Evolutionary conservation across 2,888 invertebrate species (phyloP).

Genomic region (Thyatira batis): DNA sequence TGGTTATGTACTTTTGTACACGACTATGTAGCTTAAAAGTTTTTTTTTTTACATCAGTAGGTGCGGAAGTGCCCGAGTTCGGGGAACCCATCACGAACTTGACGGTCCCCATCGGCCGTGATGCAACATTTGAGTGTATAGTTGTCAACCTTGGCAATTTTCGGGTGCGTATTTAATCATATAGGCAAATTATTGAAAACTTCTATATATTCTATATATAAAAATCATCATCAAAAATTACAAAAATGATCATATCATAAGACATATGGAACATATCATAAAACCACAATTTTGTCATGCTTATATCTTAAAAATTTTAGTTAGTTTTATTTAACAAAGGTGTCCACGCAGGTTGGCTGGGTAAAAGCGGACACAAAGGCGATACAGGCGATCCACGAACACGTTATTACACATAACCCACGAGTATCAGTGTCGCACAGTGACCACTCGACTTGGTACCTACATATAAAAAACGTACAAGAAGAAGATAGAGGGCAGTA

Average conservation of each 20-base stretch:
- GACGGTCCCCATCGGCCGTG: conserved; percentile 92
- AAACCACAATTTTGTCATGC: no score
- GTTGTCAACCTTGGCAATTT: conserved; percentile 94
- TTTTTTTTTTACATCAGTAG: conserved; percentile 72
- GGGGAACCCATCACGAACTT: conserved; percentile 92
- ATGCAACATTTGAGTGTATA: conserved; percentile 94
- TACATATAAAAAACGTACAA: conserved; percentile 90
- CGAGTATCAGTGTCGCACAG: conserved; percentile 89
- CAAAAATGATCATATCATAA: no score
- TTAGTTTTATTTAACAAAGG: no score
- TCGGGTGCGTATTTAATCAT: conserved; percentile 85
- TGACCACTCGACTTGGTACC: conserved; percentile 91
- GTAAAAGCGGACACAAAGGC: conserved; percentile 93
- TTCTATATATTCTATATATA: no score
- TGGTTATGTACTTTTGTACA: no score
- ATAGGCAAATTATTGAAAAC: no score
- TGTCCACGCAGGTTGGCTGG: conserved; percentile 87
- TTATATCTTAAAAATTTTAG: background rate
- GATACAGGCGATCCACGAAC: conserved; percentile 92
- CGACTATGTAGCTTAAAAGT: background rate
- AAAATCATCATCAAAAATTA: no score
- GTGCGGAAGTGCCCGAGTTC: conserved; percentile 90
- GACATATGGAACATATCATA: no score
- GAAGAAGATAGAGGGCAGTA: conserved; percentile 91
- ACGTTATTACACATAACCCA: conserved; percentile 93